phyloP scores from a whole-genome alignment of 1,140 invertebrate genomes.

The Cherax quadricarinatus region DNA sequence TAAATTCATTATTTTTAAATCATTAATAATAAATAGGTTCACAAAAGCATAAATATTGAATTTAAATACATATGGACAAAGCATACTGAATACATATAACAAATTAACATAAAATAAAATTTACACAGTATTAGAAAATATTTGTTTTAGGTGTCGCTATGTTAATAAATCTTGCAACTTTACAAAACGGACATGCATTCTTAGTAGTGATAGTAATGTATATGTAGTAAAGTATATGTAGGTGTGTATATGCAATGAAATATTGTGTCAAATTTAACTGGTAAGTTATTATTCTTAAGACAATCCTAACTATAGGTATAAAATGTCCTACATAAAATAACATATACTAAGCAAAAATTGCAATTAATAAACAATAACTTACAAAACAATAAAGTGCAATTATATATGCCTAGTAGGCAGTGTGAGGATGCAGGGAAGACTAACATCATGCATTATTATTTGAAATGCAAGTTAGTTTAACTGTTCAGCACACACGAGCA shows the following conservation, averaged over 20 bases:
- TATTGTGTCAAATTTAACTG: background rate
- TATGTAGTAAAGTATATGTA: background rate
- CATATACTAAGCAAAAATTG: background rate
- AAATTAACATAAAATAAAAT: background rate
- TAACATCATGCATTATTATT: conserved; percentile 16
- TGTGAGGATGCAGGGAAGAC: conserved; percentile 13
- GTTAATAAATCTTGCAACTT: background rate
- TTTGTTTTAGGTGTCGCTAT: background rate
- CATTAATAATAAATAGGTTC: conserved; percentile 5
- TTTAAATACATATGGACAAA: conserved; percentile 14
- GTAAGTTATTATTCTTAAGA: background rate
- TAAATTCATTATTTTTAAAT: conserved; percentile 8
- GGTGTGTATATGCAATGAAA: too few relatives aligned
- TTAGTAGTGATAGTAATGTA: conserved; percentile 1
- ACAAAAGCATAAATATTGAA: conserved; percentile 31
- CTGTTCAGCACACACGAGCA: conserved; percentile 7
- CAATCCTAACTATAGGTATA: background rate
- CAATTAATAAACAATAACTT: background rate
- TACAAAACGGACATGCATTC: background rate
- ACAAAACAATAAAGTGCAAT: background rate
- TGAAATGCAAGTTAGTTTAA: conserved; percentile 29
- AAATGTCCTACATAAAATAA: background rate
- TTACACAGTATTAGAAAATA: background rate
- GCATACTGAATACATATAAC: conserved; percentile 24
- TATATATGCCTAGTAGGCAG: background rate